Base-by-base conservation (phyloP, 2,888 invertebrate species). In the Achlya flavicornis region DNA sequence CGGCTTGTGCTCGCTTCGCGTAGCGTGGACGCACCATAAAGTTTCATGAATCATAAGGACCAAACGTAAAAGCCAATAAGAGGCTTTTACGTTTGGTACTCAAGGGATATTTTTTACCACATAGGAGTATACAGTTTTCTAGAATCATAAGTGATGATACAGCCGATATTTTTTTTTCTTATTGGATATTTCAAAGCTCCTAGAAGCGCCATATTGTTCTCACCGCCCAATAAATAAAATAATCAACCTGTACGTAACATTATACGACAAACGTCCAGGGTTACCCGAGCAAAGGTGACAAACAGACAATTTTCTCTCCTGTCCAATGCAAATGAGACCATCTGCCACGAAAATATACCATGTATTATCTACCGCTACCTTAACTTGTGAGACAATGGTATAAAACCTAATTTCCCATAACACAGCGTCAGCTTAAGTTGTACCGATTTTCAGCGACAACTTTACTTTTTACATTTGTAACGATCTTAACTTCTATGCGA, bases 251-350 rank as follows among this genome's bases (percentile, higher is more conserved):
- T 66, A 46, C 61, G 71, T 67, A 68, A 64, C 67, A 67, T 66
- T 66, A 67, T 61, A 70, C 68, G 72, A 74, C 71, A 67, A 62
- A 70, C 68, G 73, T 74, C 71, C 72, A 76, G 73, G 77, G 72
- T 74, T 75, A 78, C 72, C 76, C 76, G 73, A 74, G 77, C 75
- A 76, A 83, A 87, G 85, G 85, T 88, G 86, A 84, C 84, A 87
- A 84, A 84, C 83, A 84, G 81, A 83, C 86, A 85, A 86, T 87
- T 82, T 87, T 85, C 85, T 80, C 83, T 83, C 84, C 83, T 86
- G 86, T 85, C 86, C 84, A 72, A 87, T 88, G 88, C 85, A 88
- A 89, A 88, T 87, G 86, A 87, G 84, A 77, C 80, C 83, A 85
- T 85, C 84, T 86, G 83, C 75, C 77, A 71, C 76, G 69, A 69